These are phyloP conservation scores for Empis livida DNA, from an alignment of 2,888 invertebrate species.

Conservation along the genomic window DNA sequence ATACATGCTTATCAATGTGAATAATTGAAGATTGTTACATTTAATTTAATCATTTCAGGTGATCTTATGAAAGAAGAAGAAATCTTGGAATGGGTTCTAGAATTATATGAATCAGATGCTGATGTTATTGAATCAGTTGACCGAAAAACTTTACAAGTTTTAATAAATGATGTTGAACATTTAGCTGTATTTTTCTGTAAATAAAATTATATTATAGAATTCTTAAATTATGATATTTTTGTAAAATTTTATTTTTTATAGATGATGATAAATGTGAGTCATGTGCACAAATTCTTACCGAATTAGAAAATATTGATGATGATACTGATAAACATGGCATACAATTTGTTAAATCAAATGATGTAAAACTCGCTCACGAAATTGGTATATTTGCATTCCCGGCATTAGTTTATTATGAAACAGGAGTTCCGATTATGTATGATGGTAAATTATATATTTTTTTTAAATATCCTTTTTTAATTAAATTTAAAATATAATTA, in stretches of 20 bases:
- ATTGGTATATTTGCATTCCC: conserved; percentile 88
- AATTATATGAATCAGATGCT: conserved; percentile 68
- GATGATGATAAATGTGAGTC: conserved; percentile 75
- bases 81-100: conserved; percentile 80
- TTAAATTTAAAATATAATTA: no score
- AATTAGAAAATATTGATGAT: conserved; percentile 83
- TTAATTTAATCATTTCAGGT: conserved; percentile 27
- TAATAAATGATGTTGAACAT: conserved; percentile 82
- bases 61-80: conserved; percentile 86
- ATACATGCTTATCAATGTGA: no score
- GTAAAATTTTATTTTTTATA: conserved; percentile 22
- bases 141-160: conserved; percentile 74
- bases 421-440: conserved; percentile 87
- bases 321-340: conserved; percentile 87
- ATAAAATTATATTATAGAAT: conserved; percentile 22
- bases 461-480: background rate
- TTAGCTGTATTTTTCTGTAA: conserved; percentile 86
- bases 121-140: conserved; percentile 87
- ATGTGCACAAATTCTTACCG: conserved; percentile 75
- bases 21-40: no score
- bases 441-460: conserved; percentile 78
- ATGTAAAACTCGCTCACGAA: conserved; percentile 77
- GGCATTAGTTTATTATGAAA: conserved; percentile 84
- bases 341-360: conserved; percentile 87
- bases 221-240: background rate